A percentile compares a stretch with the other conserved stretches of the same genome.
These are phyloP conservation scores for Pedicia rivosa DNA, from an alignment of 2,888 invertebrate species.

Conservation along the genomic window DNA sequence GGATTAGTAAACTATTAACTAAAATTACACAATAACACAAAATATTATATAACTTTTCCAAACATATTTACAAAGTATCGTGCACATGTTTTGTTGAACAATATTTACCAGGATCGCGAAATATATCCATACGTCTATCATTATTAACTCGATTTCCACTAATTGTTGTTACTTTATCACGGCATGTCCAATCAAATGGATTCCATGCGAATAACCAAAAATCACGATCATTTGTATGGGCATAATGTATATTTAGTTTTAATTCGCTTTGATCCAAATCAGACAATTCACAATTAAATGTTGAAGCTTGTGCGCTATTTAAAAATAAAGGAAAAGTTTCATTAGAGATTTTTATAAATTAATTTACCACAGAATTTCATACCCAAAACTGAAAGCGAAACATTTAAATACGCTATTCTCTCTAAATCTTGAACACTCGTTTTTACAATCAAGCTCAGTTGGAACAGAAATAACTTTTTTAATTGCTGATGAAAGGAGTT, in stretches of 20 bases:
- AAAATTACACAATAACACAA: too few species aligned
- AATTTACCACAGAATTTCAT: conserved; percentile 14
- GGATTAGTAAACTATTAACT: too few species aligned
- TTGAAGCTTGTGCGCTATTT: conserved; percentile 23
- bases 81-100: conserved; percentile 5
- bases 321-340: not conserved
- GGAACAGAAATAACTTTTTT: conserved; percentile 46
- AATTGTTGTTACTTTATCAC: conserved; percentile 30
- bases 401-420: conserved; percentile 47
- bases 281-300: conserved; percentile 55
- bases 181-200: conserved; percentile 56
- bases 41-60: too few species aligned
- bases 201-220: conserved; percentile 68
- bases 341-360: not conserved
- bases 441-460: conserved; percentile 50
- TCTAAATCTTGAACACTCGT: conserved; percentile 41
- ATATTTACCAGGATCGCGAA: conserved; percentile 31
- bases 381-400: conserved; percentile 61
- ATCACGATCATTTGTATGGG: conserved; percentile 39
- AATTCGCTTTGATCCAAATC: conserved; percentile 63
- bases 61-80: too few species aligned
- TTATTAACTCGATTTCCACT: conserved; percentile 29
- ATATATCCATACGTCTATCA: conserved; percentile 32
- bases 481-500: conserved; percentile 44
- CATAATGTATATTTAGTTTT: conserved; percentile 55